Evolutionary conservation across 2,888 invertebrate species (phyloP), one percentile per base, ranked within the genome.

Genomic region (Rugalucina vietnamica): DNA sequence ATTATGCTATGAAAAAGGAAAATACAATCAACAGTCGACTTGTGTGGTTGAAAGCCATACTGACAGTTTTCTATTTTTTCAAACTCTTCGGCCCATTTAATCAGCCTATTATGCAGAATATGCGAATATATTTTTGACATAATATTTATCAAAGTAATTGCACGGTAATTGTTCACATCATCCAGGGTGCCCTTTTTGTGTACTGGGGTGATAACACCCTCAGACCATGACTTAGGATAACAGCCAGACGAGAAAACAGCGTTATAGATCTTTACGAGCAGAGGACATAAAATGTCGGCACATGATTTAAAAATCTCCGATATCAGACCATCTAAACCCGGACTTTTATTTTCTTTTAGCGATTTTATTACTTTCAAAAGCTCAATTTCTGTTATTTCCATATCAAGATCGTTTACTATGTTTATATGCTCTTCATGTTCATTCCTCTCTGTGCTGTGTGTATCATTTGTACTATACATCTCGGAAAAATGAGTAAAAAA

Each of bases 1-100:
- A 69, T 21, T 4, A 69, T 32, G 14, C 29, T 4, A 36, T 69
- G 69, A 36, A 69, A 69, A 24, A 69, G 14, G 36, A 69, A 69
- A 36, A 78, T 78, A 49, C 70, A 69, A 49, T 78, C 70, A 54
- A 70, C 27, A 39, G 70, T 77, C 5, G 43, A 69, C 14, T 34
- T 32, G 2, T 60, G 49, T 1, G 12, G 24, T 71, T 50, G 36
- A 50, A 70, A 78, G 21, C 71, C 78, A 24, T 34, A 78, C 43
- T 78, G 78, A 21, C 1, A 36, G n/a, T 77, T 50, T 1, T 1
- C 12, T 5, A 69, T 29, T 69, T 69, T 69, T 5, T 24, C 32
- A n/a, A 27, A 12, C n/a, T 69, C 69, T 4, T 10, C 12, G 12
- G 54, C 54, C 39, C 4, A 76, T 54, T 57, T 50, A 14, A 54